Conservation (phyloP, 2,113 vertebrate species). For the Oriolus oriolus region DNA sequence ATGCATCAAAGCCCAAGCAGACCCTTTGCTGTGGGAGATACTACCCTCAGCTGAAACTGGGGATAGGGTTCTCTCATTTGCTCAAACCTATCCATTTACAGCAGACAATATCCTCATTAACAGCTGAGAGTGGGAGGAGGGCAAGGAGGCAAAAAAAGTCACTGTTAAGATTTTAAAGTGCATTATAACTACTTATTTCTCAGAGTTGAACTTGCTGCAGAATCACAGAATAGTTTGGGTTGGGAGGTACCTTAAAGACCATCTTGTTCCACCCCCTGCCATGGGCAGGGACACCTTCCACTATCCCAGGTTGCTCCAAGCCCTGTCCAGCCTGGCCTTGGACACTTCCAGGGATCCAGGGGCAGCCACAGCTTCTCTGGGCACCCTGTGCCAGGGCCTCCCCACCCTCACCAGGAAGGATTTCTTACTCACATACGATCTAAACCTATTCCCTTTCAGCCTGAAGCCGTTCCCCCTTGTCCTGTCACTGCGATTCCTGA, state of each 20-base stretch:
- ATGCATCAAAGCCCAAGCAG: conserved; percentile 13
- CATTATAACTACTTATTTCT: not conserved
- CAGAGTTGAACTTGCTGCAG: not conserved
- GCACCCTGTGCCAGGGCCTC: not conserved
- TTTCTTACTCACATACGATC: not conserved
- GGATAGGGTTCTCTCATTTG: not conserved
- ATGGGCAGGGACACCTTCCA: not conserved
- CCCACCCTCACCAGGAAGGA: fast-evolving
- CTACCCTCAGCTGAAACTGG: not conserved
- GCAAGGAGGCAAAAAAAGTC: not conserved
- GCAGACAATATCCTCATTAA: not conserved
- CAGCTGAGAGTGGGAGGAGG: not conserved
- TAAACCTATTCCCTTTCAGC: not conserved
- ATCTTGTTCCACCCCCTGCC: not conserved
- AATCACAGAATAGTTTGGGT: not conserved
- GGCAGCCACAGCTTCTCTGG: not conserved
- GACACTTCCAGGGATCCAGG: not conserved
- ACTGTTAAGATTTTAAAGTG: not conserved
- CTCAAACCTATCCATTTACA: not conserved
- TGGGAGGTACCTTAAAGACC: not conserved
- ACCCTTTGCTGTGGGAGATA: conserved; percentile 50
- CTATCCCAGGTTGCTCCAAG: fast-evolving
- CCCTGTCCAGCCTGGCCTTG: fast-evolving
- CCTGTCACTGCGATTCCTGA: not conserved
- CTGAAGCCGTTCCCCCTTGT: not conserved